Conservation (phyloP, 2,797 vertebrate species). For the Propithecus perrieri region DNA sequence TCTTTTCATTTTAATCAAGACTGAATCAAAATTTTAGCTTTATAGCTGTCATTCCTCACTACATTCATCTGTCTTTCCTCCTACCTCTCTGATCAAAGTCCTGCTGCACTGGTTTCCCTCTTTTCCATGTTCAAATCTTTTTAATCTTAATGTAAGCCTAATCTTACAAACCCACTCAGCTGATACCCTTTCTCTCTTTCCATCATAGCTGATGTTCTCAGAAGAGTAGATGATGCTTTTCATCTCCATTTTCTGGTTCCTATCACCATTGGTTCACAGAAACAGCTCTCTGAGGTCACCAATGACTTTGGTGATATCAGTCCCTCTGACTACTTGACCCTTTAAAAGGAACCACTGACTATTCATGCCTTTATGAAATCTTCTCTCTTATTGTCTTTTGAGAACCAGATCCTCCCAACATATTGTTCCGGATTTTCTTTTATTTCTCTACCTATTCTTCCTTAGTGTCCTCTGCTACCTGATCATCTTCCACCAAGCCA, state of each 20-base stretch:
- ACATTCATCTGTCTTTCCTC: neutral
- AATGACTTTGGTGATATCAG: neutral
- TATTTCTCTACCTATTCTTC: neutral
- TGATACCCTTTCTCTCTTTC: neutral
- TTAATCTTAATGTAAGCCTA: neutral
- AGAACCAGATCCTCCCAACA: neutral
- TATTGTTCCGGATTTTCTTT: neutral
- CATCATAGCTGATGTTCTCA: neutral
- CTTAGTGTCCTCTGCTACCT: neutral
- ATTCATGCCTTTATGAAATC: neutral
- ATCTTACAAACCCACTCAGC: neutral
- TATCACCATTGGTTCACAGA: neutral
- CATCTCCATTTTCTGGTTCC: neutral
- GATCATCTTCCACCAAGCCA: neutral
- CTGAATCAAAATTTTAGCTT: neutral
- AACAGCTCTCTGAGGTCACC: neutral
- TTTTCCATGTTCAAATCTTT: neutral
- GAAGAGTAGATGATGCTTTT: neutral
- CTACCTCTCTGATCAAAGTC: neutral
- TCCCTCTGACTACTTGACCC: neutral
- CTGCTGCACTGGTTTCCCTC: neutral
- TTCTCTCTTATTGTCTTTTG: neutral
- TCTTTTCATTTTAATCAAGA: slow-evolving; percentile 37
- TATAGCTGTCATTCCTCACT: neutral
- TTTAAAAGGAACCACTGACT: neutral